Base-by-base conservation (phyloP, 2,888 invertebrate species). In the Halocaridina rubra region DNA sequence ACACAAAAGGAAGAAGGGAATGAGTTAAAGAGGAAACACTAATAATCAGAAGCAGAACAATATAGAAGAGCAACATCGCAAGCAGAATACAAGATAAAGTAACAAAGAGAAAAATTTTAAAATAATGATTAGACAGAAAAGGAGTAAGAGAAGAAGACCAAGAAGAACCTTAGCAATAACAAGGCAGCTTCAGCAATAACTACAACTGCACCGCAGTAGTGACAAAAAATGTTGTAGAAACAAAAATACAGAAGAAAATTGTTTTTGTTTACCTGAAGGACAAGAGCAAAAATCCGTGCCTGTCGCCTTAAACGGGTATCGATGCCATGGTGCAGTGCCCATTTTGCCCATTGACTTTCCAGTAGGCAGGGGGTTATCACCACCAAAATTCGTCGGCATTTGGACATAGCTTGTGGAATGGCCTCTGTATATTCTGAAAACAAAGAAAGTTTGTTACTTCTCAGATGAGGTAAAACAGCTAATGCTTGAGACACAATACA, bases 311-410 rank as follows among this genome's bases (percentile, higher is more conserved):
- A 7, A 8, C n/a, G 19, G 57, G 32, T 29, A 29, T 32, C 19
- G 72, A 72, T 27, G 10, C 27, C 71, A 8, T 30, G 71, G 71
- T 10, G 10, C 16, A 53, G 53, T 7, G 84, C 24, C 84, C 84
- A 84, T 16, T 53, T n/a, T 3, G 79, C 84, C 84, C 79, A 79
- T 22, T 61, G 67, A 46, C 67, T 79, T 8, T 78, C 64, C 64
- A 79, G 75, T 3, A 84, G 64, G n/a, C 84, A 79, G 13, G 78
- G 78, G 8, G 74, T 79, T 29, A 79, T 33, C 67, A 84, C 84
- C 64, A 84, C 79, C 53, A 84, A 27, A 64, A 84, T 67, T 3
- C 84, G 72, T 13, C 84, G 72, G 33, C 84, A 84, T 16, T 27
- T 32, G 7, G n/a, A 29, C 53, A 84, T 30, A n/a, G 29, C 75